Evolutionary conservation across 2,797 vertebrate genomes (phyloP).

Genomic region (Synaphobranchus kaupii): DNA sequence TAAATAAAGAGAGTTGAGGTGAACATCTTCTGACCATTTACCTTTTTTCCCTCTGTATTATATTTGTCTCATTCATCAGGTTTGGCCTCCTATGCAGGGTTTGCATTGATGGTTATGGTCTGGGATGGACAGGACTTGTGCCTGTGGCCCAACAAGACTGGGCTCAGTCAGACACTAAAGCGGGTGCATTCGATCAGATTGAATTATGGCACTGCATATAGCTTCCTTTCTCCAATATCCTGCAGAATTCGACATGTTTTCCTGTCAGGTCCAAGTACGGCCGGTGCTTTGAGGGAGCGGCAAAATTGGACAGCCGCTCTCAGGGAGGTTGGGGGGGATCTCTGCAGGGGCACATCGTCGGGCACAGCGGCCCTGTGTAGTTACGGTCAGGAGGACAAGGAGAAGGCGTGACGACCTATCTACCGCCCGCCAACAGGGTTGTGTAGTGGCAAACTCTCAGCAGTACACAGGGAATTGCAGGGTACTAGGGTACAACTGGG

Average conservation of each 20-base stretch:
- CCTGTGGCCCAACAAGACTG: background rate
- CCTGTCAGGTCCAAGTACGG: background rate
- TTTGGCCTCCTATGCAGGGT: background rate
- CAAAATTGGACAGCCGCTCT: no score
- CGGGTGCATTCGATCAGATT: conserved; percentile 48
- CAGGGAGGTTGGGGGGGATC: no score
- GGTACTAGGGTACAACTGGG: no score
- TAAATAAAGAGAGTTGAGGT: conserved; percentile 6
- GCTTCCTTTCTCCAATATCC: conserved; percentile 34
- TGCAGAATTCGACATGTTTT: conserved; percentile 22
- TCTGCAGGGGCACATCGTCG: no score
- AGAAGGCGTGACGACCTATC: no score
- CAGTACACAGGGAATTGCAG: no score
- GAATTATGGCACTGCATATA: conserved; percentile 41
- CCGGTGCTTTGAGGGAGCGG: no score
- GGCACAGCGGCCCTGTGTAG: no score
- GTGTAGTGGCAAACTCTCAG: no score
- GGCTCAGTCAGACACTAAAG: conserved; percentile 34
- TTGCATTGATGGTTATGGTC: background rate
- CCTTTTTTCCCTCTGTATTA: background rate
- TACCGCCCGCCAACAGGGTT: no score
- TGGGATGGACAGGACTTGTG: background rate
- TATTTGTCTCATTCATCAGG: background rate
- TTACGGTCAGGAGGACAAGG: no score
- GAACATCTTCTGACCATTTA: background rate